Evolutionary conservation across 2,888 invertebrate genomes (phyloP), one percentile per base, ranked within the genome.

Genomic region (Magallana nippona): DNA sequence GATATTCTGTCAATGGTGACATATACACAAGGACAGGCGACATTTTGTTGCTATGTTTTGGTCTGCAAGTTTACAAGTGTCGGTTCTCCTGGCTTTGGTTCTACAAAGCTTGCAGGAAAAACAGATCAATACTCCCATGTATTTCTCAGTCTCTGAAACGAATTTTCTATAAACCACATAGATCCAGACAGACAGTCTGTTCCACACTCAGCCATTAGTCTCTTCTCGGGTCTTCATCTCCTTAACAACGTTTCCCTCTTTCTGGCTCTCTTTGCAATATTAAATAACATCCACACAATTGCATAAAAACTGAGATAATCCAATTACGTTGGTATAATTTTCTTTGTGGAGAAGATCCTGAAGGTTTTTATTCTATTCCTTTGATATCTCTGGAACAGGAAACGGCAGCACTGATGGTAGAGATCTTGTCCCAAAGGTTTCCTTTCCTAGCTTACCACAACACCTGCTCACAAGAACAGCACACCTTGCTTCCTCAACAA

Each of bases 341-440:
- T 71, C 71, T 71, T 32, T 71, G 71, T 60, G 2, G 71, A 71
- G 71, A 71, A 32, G 71, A 71, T 71, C 71, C 44, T 44, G 44
- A 44, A 44, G 44, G 44, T 44, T 44, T 44, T 44, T 44, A 44
- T 27, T 22, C 27, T 71, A 8, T 32, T 32, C 13, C 32, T 63
- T 71, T 27, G 22, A 15, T 27, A 22, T 71, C 32, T 32, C 71
- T 71, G 11, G 71, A 71, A 71, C 27, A 27, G 71, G 27, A 71
- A 71, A 71, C 32, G 13, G 22, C 22, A 13, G 15, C 32, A 13
- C 27, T 27, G 32, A 71, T 71, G 27, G 11, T 22, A 27, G 32
- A 71, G 71, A 71, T 71, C 71, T 71, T 71, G 32, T 71, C 71
- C 71, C 32, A 71, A 22, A 27, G 27, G 71, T 71, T 71, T 71